Evolutionary conservation across 2,797 vertebrate genomes (phyloP).

Genomic region (Pantherophis alleghaniensis): DNA sequence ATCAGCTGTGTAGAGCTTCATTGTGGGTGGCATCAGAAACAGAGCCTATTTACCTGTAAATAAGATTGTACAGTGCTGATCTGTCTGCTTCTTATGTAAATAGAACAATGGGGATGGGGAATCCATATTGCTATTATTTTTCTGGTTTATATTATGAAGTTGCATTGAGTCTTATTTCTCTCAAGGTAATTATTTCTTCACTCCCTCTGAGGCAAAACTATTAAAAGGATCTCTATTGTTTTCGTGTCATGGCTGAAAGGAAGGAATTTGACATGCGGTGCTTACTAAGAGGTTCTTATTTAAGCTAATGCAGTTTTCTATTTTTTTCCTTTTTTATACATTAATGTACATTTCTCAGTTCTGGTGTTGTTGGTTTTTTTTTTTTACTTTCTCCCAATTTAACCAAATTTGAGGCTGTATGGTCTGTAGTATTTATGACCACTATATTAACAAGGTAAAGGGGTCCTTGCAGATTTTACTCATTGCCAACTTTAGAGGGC

Average conservation of each 20-base stretch:
- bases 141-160: conserved; percentile 28
- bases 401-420: background rate
- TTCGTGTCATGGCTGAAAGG: conserved; percentile 47
- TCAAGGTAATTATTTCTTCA: conserved; percentile 43
- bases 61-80: conserved; percentile 5
- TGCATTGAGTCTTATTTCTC: conserved; percentile 39
- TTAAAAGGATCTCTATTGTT: conserved; percentile 56
- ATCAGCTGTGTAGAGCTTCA: conserved; percentile 4
- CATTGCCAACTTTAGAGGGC: background rate
- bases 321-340: background rate
- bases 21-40: background rate
- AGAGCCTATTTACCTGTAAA: conserved; percentile 37
- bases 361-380: background rate
- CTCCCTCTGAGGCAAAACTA: conserved; percentile 49
- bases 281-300: conserved; percentile 43
- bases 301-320: background rate
- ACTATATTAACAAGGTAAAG: background rate
- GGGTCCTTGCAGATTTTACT: background rate
- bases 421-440: background rate
- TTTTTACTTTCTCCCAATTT: background rate
- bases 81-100: conserved; percentile 54
- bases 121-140: conserved; percentile 40
- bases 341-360: background rate
- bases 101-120: conserved; percentile 39
- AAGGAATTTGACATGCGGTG: conserved; percentile 33